Evolutionary conservation across 1,140 invertebrate species (phyloP), one percentile per base, ranked within the genome.

Genomic region (Zaprionus vittiger): DNA sequence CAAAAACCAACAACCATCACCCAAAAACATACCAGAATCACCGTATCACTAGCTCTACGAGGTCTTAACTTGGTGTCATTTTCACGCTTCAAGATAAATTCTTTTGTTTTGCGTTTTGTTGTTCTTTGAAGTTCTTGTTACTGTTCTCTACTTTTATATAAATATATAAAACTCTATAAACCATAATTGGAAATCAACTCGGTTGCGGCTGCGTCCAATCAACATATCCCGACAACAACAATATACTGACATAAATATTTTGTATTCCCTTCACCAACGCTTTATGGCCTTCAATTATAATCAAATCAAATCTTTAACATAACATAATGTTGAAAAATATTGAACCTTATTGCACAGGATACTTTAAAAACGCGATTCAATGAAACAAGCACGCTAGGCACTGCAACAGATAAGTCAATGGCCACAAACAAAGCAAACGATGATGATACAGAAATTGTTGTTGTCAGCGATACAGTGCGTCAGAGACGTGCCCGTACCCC

Each of bases 401-500:
- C 70, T 17, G 11, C 59, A 20, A 37, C 17, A 17, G 24, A 68
- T 22, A 70, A 57, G 38, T 12, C 56, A 20, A 69, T 59, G 44
- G 56, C 65, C 24, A 41, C 20, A 65, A 17, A 17, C 65, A 31
- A 52, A 71, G 11, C 24, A 2, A 17, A 31, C n/a, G 80, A 92
- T 47, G 71, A 81, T 17, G 91, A 92, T 52, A 92, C 83, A 44
- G 92, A 93, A 91, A 93, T 93, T 66, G 92, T 93, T 62, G 63
- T 93, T 11, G 89, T 93, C 9, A 93, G 92, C 63, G 92, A 93
- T 73, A 93, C 92, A n/a, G 92, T 93, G 57, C 81, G 92, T 44
- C 92, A 92, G 57, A 65, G 92, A 38, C 81, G 92, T 17, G 91
- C 92, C 11, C 75, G 92, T 15, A 93, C 92, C 20, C 92, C 80